Base-by-base conservation (phyloP, 2,113 vertebrate genomes). In the Balaenoptera acutorostrata region DNA sequence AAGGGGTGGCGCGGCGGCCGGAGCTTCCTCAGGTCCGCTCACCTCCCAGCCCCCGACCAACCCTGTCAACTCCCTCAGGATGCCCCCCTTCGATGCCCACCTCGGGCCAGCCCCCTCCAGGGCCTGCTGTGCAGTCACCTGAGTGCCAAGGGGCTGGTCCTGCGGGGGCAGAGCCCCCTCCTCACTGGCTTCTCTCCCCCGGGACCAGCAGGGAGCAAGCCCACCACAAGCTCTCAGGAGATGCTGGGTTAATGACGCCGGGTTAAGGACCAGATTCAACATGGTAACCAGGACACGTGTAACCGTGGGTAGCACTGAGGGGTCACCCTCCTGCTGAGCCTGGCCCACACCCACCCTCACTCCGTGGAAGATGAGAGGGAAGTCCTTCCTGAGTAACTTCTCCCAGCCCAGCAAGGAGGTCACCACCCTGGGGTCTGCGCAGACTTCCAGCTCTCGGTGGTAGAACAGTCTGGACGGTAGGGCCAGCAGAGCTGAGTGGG, bases 401-500 rank as follows among this genome's bases (percentile, higher is more conserved):
- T 97, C 98, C 99, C 99, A 99, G 27, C 99, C 98, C 87, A 99
- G 98, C 80, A 99, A 98, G 5, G 99, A 98, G 41, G 99, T 98
- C 55, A 99, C 99, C 20, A 99, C 96, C 5, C 95, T 49, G 88
- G 97, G 95, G 31, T 99, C 98, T 3, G 99, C 99, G 85, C 99
- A 99, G 74, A 98, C 99, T 85, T 98, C 98, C 12, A 99, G 98
- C 78, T 99, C 99, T 1, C 98, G 98, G 44, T 99, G 98, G 89
- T 99, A 99, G 97, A 99, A 99, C 8, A 99, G 98, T 64, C 98
- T 99, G 4, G 99, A 99, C 1, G 99, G 99, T 96, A 99, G 98
- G 0, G 98, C 94, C 96, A 99, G 98, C 98, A 99, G 95, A 0
- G 98, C 98, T 27, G 99, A 98, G 71, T 99, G 99, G 0, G 99